A percentile compares a stretch with the other conserved stretches of the same genome.
Conservation (phyloP, 1,140 invertebrate genomes). For the Akabosia matsudoensis region DNA sequence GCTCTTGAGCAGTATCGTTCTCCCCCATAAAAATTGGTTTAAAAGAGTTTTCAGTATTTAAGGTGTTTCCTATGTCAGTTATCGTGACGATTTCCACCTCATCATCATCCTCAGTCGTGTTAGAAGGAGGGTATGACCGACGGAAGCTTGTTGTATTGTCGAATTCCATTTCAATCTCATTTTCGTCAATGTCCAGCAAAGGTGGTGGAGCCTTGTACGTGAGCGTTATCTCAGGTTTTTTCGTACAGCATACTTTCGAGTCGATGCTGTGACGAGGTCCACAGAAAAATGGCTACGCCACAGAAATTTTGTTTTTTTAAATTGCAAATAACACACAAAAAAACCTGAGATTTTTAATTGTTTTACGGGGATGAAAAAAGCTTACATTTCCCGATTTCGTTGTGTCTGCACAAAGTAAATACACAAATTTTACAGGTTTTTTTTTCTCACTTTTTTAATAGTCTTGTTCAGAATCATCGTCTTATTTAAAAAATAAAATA, state of each 20-base stretch:
- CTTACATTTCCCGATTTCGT: background rate
- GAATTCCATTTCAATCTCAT: background rate
- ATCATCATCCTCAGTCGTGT: background rate
- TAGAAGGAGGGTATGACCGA: background rate
- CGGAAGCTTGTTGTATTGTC: background rate
- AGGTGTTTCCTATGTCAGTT: too few relatives aligned
- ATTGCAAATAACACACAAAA: background rate
- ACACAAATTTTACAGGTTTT: too few relatives aligned
- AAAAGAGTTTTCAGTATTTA: too few relatives aligned
- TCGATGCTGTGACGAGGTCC: background rate
- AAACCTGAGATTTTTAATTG: too few relatives aligned
- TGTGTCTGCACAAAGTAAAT: background rate
- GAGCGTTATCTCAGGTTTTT: background rate
- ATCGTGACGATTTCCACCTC: background rate
- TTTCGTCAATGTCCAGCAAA: too few relatives aligned
- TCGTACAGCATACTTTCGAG: slow-evolving; percentile 17
- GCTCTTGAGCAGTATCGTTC: too few relatives aligned
- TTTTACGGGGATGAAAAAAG: background rate
- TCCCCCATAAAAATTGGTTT: too few relatives aligned
- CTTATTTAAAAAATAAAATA: background rate
- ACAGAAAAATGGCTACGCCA: slow-evolving; percentile 26
- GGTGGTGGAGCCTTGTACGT: too few relatives aligned
- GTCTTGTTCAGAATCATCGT: background rate
- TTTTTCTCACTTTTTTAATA: too few relatives aligned
- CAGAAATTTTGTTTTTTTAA: background rate